Evolutionary conservation across 2,797 vertebrate species (phyloP), one percentile per base, ranked within the genome.

Genomic region (Rhynchonycteris naso): DNA sequence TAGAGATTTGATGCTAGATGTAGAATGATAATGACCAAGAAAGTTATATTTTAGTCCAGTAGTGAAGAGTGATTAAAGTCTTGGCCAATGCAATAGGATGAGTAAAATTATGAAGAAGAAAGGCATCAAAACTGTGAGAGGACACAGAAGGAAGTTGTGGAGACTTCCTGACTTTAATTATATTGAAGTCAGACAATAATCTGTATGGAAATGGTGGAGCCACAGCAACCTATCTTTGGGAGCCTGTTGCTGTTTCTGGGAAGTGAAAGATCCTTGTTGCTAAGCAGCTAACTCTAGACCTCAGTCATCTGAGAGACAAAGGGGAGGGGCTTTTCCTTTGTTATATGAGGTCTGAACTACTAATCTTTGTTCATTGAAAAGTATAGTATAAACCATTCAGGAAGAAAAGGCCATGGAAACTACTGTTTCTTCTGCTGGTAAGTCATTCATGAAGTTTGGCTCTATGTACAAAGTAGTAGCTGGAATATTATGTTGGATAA

Each of bases 241-340:
- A 86, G 43, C 38, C 65, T 78, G 14, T 59, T 90, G 2, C 24
- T 93, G 19, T 94, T 96, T 80, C 79, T 80, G 52, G 43, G n/a
- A 92, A 71, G 19, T 52, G 58, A 82, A 87, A 95, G 35, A 50
- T 88, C 38, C 63, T 85, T 93, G 95, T 93, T 95, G 94, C 95
- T 96, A 93, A 95, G 96, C 85, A 96, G 9, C n/a, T 85, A 85
- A 84, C 78, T 94, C 54, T 97, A 97, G 94, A 96, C 96, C 80
- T 88, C 81, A 54, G 78, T 76, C 24, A 54, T 69, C 66, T n/a
- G 21, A 43, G 71, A 92, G 74, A 97, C 86, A 69, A 92, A 89
- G 28, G 50, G 0, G 26, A 24, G 16, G 43, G 52, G 66, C 8
- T 82, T 90, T 76, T 28, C 84, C 71, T 92, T 89, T 93, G 52